Conservation (phyloP, 2,888 invertebrate species). For the Lepidocyrtinus sp. region DNA sequence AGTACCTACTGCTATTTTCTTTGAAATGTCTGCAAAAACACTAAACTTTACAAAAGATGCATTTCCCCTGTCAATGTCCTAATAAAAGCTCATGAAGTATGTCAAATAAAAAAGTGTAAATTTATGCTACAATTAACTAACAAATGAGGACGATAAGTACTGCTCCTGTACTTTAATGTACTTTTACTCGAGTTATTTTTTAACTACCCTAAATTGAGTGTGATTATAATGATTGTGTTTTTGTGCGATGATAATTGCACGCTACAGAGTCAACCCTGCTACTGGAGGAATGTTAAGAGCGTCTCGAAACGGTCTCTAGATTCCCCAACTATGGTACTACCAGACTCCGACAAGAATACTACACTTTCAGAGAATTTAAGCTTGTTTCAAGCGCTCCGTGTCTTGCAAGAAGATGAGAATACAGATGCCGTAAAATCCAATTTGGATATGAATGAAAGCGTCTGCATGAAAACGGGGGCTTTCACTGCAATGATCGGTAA, state of each 20-base stretch:
- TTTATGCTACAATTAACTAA: neutral
- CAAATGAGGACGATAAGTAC: neutral
- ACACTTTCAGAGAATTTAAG: slow-evolving; percentile 88
- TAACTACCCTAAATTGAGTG: slow-evolving; percentile 8
- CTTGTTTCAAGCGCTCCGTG: slow-evolving; percentile 89
- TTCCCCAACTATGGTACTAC: slow-evolving; percentile 48
- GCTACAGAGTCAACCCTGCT: slow-evolving; percentile 89
- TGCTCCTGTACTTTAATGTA: neutral
- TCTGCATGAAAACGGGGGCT: slow-evolving; percentile 78
- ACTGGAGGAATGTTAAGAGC: slow-evolving; percentile 89
- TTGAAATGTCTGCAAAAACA: neutral
- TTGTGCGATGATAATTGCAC: slow-evolving; percentile 26
- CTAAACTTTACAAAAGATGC: neutral
- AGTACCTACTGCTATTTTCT: too few relatives aligned
- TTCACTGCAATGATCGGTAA: slow-evolving; percentile 79
- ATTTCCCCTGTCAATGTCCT: slow-evolving; percentile 43
- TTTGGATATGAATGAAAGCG: slow-evolving; percentile 74
- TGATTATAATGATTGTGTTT: slow-evolving; percentile 21
- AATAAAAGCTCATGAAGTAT: slow-evolving; percentile 53
- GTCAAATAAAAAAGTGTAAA: slow-evolving; percentile 28
- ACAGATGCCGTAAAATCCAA: slow-evolving; percentile 58
- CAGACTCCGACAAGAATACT: slow-evolving; percentile 70
- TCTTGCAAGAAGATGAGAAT: slow-evolving; percentile 86
- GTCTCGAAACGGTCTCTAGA: slow-evolving; percentile 80
- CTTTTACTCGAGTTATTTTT: neutral